phyloP scores from a whole-genome alignment of 2,797 vertebrate species.

The Xenentodon cancila region DNA sequence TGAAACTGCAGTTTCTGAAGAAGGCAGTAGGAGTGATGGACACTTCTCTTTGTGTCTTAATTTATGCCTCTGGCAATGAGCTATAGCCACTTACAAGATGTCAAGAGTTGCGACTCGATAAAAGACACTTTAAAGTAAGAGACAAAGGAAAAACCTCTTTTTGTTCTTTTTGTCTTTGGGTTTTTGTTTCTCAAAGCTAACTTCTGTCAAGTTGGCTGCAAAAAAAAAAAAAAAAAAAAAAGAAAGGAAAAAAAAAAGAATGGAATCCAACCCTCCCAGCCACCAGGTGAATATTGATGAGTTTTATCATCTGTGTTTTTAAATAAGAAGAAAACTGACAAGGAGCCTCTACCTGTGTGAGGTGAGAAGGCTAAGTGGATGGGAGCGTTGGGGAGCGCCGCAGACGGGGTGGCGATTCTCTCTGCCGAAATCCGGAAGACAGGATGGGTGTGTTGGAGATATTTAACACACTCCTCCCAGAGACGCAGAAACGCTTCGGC shows the following conservation, averaged over 20 bases:
- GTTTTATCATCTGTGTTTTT: constrained; percentile 97
- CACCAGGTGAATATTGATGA: constrained; percentile 92
- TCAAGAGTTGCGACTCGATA: constrained; percentile 78
- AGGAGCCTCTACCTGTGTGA: constrained; percentile 69
- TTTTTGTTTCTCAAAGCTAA: constrained; percentile 70
- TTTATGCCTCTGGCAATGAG: constrained; percentile 74
- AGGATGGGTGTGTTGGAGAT: constrained; percentile 33
- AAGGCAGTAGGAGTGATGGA: constrained; percentile 56
- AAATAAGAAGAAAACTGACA: constrained; percentile 78
- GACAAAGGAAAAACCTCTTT: constrained; percentile 68
- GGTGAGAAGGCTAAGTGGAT: constrained; percentile 64
- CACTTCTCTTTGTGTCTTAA: constrained; percentile 72
- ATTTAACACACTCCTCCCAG: constrained; percentile 53
- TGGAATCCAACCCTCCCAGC: constrained; percentile 76
- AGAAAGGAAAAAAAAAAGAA: constrained; percentile 66
- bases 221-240: constrained; percentile 73
- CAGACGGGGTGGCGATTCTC: constrained; percentile 39
- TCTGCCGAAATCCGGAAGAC: constrained; percentile 55
- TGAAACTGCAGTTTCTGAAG: constrained; percentile 53
- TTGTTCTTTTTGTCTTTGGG: constrained; percentile 34
- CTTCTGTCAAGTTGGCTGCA: constrained; percentile 71
- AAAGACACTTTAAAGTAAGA: constrained; percentile 72
- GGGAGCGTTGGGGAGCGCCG: constrained; percentile 63
- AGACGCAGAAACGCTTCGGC: constrained; percentile 59
- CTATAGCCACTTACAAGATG: constrained; percentile 80